These are phyloP conservation scores for Irena cyanogastra DNA, from an alignment of 2,113 vertebrate species.

Conservation along the genomic window DNA sequence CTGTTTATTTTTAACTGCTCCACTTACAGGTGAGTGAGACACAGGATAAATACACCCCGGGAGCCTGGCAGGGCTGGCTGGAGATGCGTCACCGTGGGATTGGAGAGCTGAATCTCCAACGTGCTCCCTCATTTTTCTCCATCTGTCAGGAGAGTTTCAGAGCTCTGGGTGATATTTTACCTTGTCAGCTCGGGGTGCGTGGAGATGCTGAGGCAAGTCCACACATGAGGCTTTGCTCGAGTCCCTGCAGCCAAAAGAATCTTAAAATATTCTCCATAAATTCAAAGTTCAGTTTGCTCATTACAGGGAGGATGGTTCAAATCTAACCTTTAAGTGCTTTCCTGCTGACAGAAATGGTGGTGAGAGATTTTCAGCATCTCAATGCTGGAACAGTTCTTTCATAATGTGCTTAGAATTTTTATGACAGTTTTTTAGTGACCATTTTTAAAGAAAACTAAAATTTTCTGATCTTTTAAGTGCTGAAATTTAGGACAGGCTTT, in stretches of 20 bases:
- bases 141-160: not conserved
- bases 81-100: accelerated
- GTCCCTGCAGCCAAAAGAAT: not conserved
- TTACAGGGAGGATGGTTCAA: not conserved
- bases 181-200: not conserved
- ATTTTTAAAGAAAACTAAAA: not conserved
- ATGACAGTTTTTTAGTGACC: not conserved
- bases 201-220: conserved; percentile 3
- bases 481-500: not conserved
- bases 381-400: not conserved
- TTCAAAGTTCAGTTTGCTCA: not conserved
- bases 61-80: not conserved
- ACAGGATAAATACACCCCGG: not conserved
- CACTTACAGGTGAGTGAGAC: not conserved
- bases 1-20: conserved; percentile 26
- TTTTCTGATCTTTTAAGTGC: not conserved
- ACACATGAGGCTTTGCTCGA: not conserved
- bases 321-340: not conserved
- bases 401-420: not conserved
- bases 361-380: conserved; percentile 23
- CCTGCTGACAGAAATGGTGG: not conserved
- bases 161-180: conserved; percentile 8
- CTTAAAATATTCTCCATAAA: not conserved
- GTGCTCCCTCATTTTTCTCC: not conserved
- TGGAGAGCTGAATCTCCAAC: not conserved